phyloP scores from a whole-genome alignment of 2,888 invertebrate genomes.

The Leptogaster cylindrica region DNA sequence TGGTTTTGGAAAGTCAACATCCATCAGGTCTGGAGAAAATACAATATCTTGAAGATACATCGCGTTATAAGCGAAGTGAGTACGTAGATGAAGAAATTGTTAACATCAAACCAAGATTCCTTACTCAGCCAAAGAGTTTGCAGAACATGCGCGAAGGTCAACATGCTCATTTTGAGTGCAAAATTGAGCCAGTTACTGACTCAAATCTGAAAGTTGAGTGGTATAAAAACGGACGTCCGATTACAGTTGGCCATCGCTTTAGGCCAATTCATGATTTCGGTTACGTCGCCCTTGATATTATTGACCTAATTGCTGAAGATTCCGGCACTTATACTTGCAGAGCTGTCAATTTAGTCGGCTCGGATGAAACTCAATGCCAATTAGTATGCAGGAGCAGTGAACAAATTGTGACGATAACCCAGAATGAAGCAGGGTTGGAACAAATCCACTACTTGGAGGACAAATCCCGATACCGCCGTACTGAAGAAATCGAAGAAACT shows the following conservation, averaged over 20 bases:
- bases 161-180: conserved; percentile 97
- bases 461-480: conserved; percentile 76
- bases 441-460: conserved; percentile 91
- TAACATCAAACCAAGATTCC: conserved; percentile 82
- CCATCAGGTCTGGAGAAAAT: conserved; percentile 91
- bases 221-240: conserved; percentile 93
- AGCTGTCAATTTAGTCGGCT: conserved; percentile 88
- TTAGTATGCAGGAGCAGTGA: conserved; percentile 77
- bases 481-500: conserved; percentile 78
- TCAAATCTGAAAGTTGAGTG: conserved; percentile 96
- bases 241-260: conserved; percentile 93
- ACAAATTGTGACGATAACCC: conserved; percentile 83
- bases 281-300: conserved; percentile 95
- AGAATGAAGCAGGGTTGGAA: conserved; percentile 86
- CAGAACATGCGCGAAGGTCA: conserved; percentile 86
- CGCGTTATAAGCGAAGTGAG: conserved; percentile 82
- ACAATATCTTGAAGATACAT: conserved; percentile 86
- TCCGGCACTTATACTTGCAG: conserved; percentile 92
- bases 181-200: conserved; percentile 95
- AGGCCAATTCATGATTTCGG: conserved; percentile 98
- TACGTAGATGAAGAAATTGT: conserved; percentile 82
- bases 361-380: conserved; percentile 81
- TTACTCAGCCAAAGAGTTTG: conserved; percentile 85
- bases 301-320: conserved; percentile 96
- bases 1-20: conserved; percentile 87